These are phyloP conservation scores for roundworm (Caenorhabditis elegans) DNA, from an alignment of 1,140 invertebrate genomes.

Conservation along the genomic window WBcel235 BX284606.5:11042001-11042500, in stretches of 20 bases:
- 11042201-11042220: constrained; percentile 64
- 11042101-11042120: constrained; percentile 64
- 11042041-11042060: constrained; percentile 55
- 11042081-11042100: constrained; percentile 61
- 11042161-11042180: constrained; percentile 66
- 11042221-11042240: constrained; percentile 57
- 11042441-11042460: constrained; percentile 66
- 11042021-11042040: constrained; percentile 61
- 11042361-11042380: constrained; percentile 63
- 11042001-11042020: constrained; percentile 59
- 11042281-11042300: constrained; percentile 55
- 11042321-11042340: constrained; percentile 61
- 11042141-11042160: not conserved
- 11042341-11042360: constrained; percentile 60
- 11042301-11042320: constrained; percentile 63
- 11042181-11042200: constrained; percentile 62
- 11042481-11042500: constrained; percentile 55
- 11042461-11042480: constrained; percentile 65
- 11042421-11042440: constrained; percentile 62
- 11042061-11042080: constrained; percentile 53
- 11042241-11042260: no score
- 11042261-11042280: no score
- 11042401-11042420: constrained; percentile 60
- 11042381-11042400: constrained; percentile 55
- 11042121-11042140: constrained; percentile 60